Base-by-base conservation (phyloP, 1,140 invertebrate genomes). In the Akabosia matsudoensis region DNA sequence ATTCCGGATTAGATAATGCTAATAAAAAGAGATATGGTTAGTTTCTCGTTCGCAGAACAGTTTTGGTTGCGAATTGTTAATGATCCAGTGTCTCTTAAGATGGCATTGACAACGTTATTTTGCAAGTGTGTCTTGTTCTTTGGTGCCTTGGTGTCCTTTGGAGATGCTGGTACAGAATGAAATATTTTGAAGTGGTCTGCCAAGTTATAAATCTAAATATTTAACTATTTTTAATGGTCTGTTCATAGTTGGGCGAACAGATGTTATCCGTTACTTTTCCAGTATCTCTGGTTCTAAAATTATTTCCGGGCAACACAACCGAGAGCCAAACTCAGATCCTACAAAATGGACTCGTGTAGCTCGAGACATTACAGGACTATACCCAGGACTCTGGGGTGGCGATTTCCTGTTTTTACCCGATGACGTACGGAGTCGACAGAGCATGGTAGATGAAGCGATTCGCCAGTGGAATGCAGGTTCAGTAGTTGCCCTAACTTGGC, bases 301-400 rank as follows among this genome's bases (percentile, higher is more conserved):
- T n/a, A 33, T 79, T n/a, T 74, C 77, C 0, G 77, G 77, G 1
- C 77, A 79, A 31, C 74, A 76, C 28, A 79, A 79, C 33, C 70
- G 77, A 1, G 74, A 79, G 37, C 77, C 77, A 45, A 79, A 76
- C 33, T 76, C 74, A 0, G 77, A 79, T 28, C 77, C 77, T 0
- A 33, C 70, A 34, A 73, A 73, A 70, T 79, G 77, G 77, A 76
- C 52, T 24, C 37, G 54, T 14, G 52, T 79, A 1, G 74, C 52
- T 16, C 51, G 56, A 28, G 74, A 79, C 18, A 79, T 79, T 22
- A 76, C 77, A 1, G 77, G 77, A 0, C 14, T 33, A 45, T 70
- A 26, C 22, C 77, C 77, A 0, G 77, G 52, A 10, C 45, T 79
- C 7, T 79, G 74, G 74, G 74, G 77, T 13, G 77, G 74, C 0